Evolutionary conservation across 2,797 vertebrate species (phyloP).

Genomic region (Cuniculus paca): DNA sequence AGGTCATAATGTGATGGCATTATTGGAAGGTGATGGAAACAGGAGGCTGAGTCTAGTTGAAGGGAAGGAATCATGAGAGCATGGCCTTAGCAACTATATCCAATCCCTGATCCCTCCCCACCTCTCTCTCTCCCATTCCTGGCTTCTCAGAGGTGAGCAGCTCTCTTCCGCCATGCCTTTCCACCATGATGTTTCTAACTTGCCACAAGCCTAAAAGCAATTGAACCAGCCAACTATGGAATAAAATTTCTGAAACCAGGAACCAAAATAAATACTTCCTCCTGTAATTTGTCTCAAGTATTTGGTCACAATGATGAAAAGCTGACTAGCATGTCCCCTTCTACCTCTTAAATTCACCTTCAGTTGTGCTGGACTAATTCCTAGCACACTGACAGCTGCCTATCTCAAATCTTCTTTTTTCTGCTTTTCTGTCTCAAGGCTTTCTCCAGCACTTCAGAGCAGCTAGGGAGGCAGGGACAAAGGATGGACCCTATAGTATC

Average conservation of each 20-base stretch:
- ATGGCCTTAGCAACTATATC: background rate
- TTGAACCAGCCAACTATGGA: background rate
- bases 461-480: too few species aligned
- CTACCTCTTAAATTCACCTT: background rate
- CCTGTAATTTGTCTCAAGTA: background rate
- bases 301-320: background rate
- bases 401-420: background rate
- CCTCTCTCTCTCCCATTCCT: background rate
- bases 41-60: background rate
- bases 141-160: background rate
- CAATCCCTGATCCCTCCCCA: background rate
- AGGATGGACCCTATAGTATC: background rate
- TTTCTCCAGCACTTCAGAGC: background rate
- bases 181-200: background rate
- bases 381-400: background rate
- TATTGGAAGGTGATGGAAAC: background rate
- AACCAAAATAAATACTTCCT: background rate
- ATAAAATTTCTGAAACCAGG: background rate
- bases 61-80: background rate
- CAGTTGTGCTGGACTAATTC: background rate
- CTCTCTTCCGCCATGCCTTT: background rate
- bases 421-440: background rate
- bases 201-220: background rate
- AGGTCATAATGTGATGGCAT: background rate
- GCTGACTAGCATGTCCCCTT: background rate